Evolutionary conservation across 2,113 vertebrate genomes (phyloP).

Genomic region (Pedetes capensis): DNA sequence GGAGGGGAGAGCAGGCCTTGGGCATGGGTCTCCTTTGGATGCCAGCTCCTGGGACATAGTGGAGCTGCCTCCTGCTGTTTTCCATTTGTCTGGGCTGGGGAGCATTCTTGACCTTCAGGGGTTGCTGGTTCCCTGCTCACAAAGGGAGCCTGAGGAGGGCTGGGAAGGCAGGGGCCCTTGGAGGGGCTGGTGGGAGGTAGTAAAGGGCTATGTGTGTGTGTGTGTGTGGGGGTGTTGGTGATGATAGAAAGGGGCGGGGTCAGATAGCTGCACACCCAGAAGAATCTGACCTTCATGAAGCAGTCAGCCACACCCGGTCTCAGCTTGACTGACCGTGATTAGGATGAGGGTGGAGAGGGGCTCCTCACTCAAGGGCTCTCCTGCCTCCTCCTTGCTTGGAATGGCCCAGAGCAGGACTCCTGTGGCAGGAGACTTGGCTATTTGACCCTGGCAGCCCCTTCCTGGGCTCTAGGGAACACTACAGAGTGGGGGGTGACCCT

Average conservation of each 20-base stretch:
- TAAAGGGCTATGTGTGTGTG: background rate
- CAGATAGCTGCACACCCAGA: background rate
- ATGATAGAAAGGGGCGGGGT: background rate
- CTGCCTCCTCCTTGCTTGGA: background rate
- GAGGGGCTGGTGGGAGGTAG: background rate
- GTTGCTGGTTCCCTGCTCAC: background rate
- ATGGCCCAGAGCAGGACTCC: background rate
- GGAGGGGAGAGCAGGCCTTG: background rate
- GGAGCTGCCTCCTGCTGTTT: background rate
- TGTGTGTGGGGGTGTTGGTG: rapidly evolving
- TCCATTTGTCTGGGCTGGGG: background rate
- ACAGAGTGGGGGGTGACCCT: background rate
- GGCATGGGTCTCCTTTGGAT: background rate
- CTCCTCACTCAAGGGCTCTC: background rate
- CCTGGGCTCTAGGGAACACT: background rate
- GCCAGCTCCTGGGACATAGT: background rate
- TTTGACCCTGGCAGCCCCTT: background rate
- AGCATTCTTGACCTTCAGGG: background rate
- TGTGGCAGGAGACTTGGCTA: background rate
- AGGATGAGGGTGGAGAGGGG: background rate
- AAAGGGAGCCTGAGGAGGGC: background rate
- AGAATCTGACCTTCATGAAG: background rate
- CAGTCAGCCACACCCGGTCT: background rate
- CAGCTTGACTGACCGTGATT: background rate
- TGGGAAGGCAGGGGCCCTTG: background rate